phyloP scores from a whole-genome alignment of 35 echinoderm and acorn worm species.

The Heliocidaris erythrogramma region DNA sequence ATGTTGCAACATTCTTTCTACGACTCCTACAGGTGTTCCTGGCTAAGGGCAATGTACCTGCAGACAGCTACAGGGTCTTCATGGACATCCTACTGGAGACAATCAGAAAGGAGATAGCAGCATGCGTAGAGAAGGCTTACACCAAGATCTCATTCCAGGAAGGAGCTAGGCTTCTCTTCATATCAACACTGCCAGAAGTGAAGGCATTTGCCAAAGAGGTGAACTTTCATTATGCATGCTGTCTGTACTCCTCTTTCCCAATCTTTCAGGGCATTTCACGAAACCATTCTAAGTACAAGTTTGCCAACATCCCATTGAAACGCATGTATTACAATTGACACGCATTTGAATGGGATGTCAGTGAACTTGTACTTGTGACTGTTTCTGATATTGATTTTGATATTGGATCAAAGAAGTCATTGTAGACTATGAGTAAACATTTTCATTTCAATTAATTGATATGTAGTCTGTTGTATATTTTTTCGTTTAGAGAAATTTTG shows the following conservation, averaged over 20 bases:
- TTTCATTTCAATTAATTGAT: no score
- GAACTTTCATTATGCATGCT: not conserved
- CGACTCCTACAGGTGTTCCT: slow-evolving; percentile 77
- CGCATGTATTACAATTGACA: no score
- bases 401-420: no score
- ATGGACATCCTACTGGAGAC: slow-evolving; percentile 94
- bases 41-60: slow-evolving; percentile 96
- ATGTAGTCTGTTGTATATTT: no score
- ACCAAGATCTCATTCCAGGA: slow-evolving; percentile 88
- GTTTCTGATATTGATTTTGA: no score
- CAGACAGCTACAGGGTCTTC: slow-evolving; percentile 95
- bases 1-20: not conserved
- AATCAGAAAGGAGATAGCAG: slow-evolving; percentile 88
- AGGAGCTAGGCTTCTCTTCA: slow-evolving; percentile 89
- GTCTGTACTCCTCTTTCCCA: not conserved
- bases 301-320: no score
- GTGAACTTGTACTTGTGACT: no score
- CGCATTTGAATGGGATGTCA: no score
- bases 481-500: no score
- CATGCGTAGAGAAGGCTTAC: slow-evolving; percentile 94
- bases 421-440: no score
- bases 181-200: slow-evolving; percentile 61
- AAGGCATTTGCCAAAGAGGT: slow-evolving; percentile 83
- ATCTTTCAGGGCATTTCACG: not conserved
- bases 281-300: no score